Conservation (phyloP, 2,888 invertebrate species). For the Schizaphis graminum region DNA sequence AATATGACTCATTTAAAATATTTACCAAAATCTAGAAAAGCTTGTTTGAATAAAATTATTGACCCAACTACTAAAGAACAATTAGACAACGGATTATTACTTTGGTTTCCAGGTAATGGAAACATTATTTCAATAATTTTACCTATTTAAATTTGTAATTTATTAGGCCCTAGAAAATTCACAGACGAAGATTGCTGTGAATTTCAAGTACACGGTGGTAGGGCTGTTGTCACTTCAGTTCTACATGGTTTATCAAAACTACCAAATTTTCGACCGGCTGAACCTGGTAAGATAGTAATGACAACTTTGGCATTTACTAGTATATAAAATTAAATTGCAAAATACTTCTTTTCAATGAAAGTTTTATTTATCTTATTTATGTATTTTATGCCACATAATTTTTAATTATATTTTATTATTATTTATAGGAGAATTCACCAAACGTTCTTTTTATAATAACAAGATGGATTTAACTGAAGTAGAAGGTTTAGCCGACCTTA, state of each 20-base stretch:
- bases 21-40: constrained; percentile 76
- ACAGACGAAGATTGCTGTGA: constrained; percentile 91
- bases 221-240: constrained; percentile 81
- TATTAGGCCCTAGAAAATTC: constrained; percentile 82
- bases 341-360: too few species aligned
- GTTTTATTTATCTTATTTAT: background rate
- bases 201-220: constrained; percentile 88
- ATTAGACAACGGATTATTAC: constrained; percentile 81
- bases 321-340: too few species aligned
- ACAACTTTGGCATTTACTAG: background rate
- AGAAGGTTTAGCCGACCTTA: constrained; percentile 86
- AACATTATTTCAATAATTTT: background rate
- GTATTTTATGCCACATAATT: background rate
- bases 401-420: constrained; percentile 13
- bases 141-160: background rate
- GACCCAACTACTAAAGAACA: constrained; percentile 77
- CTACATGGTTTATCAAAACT: constrained; percentile 77
- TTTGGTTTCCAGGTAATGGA: constrained; percentile 84
- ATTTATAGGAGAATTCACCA: constrained; percentile 83
- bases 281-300: constrained; percentile 74
- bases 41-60: constrained; percentile 75
- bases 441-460: constrained; percentile 84
- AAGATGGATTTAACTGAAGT: constrained; percentile 88
- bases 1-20: constrained; percentile 74
- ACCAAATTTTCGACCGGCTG: constrained; percentile 77